These are phyloP conservation scores for Pteromalus puparum DNA, from an alignment of 1,140 invertebrate genomes.

Conservation along the genomic window DNA sequence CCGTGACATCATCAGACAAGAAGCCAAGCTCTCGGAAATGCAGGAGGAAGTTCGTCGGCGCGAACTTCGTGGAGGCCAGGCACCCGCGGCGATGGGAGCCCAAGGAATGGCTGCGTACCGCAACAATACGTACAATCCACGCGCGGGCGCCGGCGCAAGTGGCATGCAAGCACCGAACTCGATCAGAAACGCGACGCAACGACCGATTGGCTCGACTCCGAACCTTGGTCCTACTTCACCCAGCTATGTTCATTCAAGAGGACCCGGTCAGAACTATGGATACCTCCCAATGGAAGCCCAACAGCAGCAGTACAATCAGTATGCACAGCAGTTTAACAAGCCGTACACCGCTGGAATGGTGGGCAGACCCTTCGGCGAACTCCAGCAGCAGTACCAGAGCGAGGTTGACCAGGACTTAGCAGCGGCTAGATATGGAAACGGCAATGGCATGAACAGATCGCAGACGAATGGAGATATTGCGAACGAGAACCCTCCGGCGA, in stretches of 20 bases:
- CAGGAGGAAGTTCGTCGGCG: conserved; percentile 86
- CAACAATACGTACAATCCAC: conserved; percentile 64
- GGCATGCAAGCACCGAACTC: conserved; percentile 54
- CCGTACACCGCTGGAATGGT: conserved; percentile 55
- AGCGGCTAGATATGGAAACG: conserved; percentile 62
- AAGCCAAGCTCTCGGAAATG: conserved; percentile 89
- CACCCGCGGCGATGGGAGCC: conserved; percentile 45
- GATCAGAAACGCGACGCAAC: conserved; percentile 55
- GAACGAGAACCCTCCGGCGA: conserved; percentile 58
- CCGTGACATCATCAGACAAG: conserved; percentile 80
- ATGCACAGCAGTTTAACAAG: conserved; percentile 55
- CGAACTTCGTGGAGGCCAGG: conserved; percentile 77
- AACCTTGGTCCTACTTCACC: conserved; percentile 66
- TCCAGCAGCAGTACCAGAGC: conserved; percentile 64
- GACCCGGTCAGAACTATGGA: conserved; percentile 56
- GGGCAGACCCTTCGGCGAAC: conserved; percentile 63
- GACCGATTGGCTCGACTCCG: conserved; percentile 66
- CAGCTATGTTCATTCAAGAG: conserved; percentile 63
- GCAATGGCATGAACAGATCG: conserved; percentile 50
- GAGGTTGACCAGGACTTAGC: conserved; percentile 57
- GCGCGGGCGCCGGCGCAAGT: conserved; percentile 64
- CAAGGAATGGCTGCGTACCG: conserved; percentile 63
- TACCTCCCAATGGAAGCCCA: conserved; percentile 59
- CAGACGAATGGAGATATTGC: conserved; percentile 60
- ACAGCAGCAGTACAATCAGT: conserved; percentile 61